Conservation (phyloP, 2,113 vertebrate species). For the Zootoca vivipara region DNA sequence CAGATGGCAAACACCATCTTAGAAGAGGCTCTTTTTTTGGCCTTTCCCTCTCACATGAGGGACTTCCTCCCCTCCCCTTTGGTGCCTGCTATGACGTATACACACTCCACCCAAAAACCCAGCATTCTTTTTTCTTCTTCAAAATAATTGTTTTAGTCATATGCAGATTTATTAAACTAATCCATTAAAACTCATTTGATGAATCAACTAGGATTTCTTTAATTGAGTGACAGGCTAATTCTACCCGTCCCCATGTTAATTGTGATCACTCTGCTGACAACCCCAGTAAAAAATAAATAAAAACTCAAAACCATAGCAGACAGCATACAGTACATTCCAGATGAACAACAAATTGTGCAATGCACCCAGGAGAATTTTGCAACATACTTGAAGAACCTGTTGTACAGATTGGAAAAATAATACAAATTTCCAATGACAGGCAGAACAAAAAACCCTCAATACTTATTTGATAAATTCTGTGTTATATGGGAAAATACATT, state of each 20-base stretch:
- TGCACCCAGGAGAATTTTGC: conserved; percentile 65
- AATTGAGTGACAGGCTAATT: background rate
- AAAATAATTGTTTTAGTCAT: too few species aligned
- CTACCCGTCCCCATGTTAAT: background rate
- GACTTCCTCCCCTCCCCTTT: too few species aligned
- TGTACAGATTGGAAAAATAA: conserved; percentile 64
- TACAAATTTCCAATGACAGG: conserved; percentile 54
- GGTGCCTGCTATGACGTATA: too few species aligned
- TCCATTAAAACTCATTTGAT: background rate
- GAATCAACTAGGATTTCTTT: background rate
- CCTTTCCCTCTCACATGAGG: too few species aligned
- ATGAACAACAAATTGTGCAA: conserved; percentile 47
- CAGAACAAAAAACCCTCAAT: conserved; percentile 43
- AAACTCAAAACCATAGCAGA: background rate
- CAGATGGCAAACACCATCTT: too few species aligned
- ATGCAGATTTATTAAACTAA: background rate
- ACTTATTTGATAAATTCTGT: conserved; percentile 47
- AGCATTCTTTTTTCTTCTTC: too few species aligned
- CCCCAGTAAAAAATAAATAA: background rate
- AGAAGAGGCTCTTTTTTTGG: too few species aligned
- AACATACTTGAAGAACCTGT: conserved; percentile 64
- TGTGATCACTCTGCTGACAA: background rate
- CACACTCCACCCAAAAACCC: too few species aligned
- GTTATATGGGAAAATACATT: conserved; percentile 54
- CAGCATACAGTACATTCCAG: background rate